phyloP scores from a whole-genome alignment of 2,113 vertebrate species.

The Speoplatyrhinus poulsoni region DNA sequence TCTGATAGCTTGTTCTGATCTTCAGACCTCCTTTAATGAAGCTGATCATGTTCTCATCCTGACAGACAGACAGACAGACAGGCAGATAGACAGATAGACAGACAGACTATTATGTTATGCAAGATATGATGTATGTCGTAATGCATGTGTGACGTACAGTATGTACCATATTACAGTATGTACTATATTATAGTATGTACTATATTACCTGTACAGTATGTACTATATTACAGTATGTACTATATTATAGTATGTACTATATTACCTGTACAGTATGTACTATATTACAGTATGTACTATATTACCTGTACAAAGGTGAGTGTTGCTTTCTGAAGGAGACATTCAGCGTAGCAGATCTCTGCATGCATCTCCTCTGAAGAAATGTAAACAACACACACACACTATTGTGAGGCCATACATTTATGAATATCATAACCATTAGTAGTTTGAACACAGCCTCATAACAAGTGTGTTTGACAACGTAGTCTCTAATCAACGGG shows the following conservation, averaged over 20 bases:
- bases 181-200: too few relatives aligned
- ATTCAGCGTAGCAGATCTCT: constrained; percentile 97
- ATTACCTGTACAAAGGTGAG: constrained; percentile 94
- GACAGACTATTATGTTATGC: neutral
- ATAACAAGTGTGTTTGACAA: too few relatives aligned
- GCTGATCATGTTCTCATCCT: constrained; percentile 99
- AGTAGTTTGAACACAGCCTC: too few relatives aligned
- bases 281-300: neutral
- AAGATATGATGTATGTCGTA: neutral
- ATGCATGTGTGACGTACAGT: too few relatives aligned
- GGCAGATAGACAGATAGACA: constrained; percentile 2
- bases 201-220: constrained; percentile 78
- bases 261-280: constrained; percentile 78
- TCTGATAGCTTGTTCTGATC: constrained; percentile 94
- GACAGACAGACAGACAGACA: constrained; percentile 17
- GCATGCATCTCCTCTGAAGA: constrained; percentile 95
- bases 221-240: too few relatives aligned
- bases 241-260: too few relatives aligned
- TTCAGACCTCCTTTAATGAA: constrained; percentile 97
- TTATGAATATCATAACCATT: too few relatives aligned
- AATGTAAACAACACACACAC: constrained; percentile 15
- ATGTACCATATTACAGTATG: too few relatives aligned
- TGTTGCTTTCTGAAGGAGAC: constrained; percentile 93
- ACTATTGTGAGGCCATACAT: neutral
- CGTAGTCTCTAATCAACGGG: too few relatives aligned